Evolutionary conservation across 2,113 vertebrate genomes (phyloP), one percentile per base, ranked within the genome.

Genomic region (Pavo muticus): DNA sequence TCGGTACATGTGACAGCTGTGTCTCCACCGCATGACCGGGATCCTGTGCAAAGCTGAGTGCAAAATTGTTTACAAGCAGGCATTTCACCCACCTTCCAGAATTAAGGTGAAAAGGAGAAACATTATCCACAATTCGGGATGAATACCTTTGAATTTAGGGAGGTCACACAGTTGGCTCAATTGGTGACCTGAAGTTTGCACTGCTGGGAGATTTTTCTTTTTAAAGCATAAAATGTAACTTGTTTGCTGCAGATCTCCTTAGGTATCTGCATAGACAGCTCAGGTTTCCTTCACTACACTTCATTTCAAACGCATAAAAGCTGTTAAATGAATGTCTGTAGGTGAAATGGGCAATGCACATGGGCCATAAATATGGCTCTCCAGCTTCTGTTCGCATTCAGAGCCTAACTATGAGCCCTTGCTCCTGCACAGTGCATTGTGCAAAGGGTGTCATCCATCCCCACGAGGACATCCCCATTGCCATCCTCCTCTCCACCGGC

Each of bases 391-490:
- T 76, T 92, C 42, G n/a, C 21, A 61, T 57, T 57, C 37, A 20
- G 45, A 83, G 25, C 17, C 81, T 68, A 48, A 50, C 40, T 54
- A 5, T 44, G 48, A 88, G n/a, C 32, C 44, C 12, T 32, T 27
- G 61, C 57, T 80, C 73, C 63, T 84, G 42, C 4, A 13, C 17
- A 19, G 19, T 75, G 30, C 39, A 27, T 37, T 0, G 0, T 37
- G 29, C 35, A 52, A 69, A 57, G 32, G 29, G 29, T 32, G 52
- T 20, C 25, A 1, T 13, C 12, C 2, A 0, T 84, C 65, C 56
- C 84, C 9, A 1, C 4, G 1, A 14, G 47, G 70, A 21, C 52
- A 44, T 29, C 30, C 29, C 54, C 1, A 0, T 18, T 39, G 32
- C 39, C 56, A 59, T 44, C 39, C 39, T 84, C n/a, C 79, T 79